Conservation (phyloP, 1,140 invertebrate genomes). For the Drosophila serrata region DNA sequence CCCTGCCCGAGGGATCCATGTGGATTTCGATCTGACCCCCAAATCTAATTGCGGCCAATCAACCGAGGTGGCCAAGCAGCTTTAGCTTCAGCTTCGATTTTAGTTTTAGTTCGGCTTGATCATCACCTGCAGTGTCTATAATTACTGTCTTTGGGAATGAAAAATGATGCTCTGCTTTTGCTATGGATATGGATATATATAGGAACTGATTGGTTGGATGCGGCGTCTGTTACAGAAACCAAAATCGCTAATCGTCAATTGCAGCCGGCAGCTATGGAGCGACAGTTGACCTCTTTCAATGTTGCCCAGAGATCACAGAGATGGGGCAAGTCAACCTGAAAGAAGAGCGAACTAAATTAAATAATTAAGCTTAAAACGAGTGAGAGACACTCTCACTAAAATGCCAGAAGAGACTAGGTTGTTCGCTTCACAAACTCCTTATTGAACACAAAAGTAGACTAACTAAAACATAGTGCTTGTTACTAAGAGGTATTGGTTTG, state of each 20-base stretch:
- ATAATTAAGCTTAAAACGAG: neutral
- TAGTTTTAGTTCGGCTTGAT: conserved; percentile 36
- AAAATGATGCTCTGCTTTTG: conserved; percentile 56
- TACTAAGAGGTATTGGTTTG: neutral
- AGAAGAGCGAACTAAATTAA: neutral
- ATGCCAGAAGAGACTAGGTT: neutral
- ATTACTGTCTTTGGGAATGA: conserved; percentile 62
- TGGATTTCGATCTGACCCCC: conserved; percentile 47
- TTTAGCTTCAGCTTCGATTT: conserved; percentile 35
- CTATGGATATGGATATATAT: conserved; percentile 10
- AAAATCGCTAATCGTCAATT: conserved; percentile 67
- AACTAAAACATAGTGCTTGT: neutral
- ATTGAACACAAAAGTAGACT: neutral
- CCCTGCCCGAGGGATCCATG: conserved; percentile 37
- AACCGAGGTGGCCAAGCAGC: conserved; percentile 44
- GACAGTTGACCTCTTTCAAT: conserved; percentile 64
- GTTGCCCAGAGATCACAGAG: conserved; percentile 21
- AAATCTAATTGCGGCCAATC: conserved; percentile 65
- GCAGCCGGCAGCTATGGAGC: conserved; percentile 50
- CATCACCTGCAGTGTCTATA: conserved; percentile 70
- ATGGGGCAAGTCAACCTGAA: conserved; percentile 33
- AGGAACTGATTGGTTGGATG: conserved; percentile 14
- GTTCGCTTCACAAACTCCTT: neutral
- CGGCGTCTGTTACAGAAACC: conserved; percentile 51
- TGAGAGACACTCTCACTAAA: neutral